These are phyloP conservation scores for Phalangium opilio DNA, from an alignment of 2,888 invertebrate species.

Conservation along the genomic window DNA sequence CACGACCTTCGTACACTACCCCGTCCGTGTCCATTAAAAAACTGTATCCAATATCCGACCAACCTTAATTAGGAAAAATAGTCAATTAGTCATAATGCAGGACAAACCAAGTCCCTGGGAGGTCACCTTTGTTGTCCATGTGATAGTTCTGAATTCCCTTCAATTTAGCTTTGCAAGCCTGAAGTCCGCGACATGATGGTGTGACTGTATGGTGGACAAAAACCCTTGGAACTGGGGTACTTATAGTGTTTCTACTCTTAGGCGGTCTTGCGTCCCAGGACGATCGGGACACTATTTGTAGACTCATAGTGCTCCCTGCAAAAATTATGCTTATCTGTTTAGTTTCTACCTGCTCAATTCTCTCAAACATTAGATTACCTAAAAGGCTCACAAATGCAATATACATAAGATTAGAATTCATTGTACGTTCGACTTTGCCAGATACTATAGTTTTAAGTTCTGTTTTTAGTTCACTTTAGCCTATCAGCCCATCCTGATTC, in stretches of 20 bases:
- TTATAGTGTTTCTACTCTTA: neutral
- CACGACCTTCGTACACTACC: conserved; percentile 24
- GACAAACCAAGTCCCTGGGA: neutral
- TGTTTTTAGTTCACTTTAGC: no score
- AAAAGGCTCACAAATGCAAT: no score
- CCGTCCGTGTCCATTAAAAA: conserved; percentile 27
- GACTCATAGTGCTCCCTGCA: no score
- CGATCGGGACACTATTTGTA: conserved; percentile 1
- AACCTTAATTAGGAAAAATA: conserved; percentile 5
- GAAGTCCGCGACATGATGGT: neutral
- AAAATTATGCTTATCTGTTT: no score
- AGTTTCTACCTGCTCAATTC: no score
- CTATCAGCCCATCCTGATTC: no score
- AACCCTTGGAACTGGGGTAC: conserved; percentile 4
- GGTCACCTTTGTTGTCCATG: conserved; percentile 7
- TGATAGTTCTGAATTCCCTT: conserved; percentile 9
- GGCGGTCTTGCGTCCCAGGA: conserved; percentile 4
- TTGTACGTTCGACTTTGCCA: no score
- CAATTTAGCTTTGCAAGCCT: conserved; percentile 1
- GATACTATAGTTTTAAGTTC: no score
- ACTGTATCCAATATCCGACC: conserved; percentile 21
- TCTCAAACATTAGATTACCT: no score
- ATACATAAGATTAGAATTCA: no score
- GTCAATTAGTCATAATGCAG: neutral
- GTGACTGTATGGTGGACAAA: conserved; percentile 9